These are phyloP conservation scores for Phortica variegata DNA, from an alignment of 1,140 invertebrate genomes.

Conservation along the genomic window DNA sequence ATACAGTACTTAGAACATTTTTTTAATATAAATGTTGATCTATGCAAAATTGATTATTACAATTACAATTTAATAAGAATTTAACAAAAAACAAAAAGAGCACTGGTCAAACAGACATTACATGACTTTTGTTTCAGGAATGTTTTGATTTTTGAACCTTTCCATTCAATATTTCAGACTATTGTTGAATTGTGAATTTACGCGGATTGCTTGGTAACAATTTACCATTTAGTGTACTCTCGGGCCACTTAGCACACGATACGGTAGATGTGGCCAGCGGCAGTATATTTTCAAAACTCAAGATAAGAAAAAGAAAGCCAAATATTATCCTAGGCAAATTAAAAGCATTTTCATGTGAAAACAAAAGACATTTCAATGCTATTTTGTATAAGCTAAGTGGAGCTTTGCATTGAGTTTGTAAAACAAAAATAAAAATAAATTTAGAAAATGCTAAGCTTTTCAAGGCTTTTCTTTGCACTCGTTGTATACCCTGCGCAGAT, in stretches of 20 bases:
- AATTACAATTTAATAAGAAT: no score
- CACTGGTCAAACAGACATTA: no score
- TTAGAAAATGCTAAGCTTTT: slow-evolving; percentile 1
- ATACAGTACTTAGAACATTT: no score
- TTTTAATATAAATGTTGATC: no score
- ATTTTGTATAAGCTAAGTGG: slow-evolving; percentile 20
- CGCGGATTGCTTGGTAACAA: slow-evolving; percentile 3
- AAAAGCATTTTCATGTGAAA: slow-evolving; percentile 47
- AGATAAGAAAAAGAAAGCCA: slow-evolving; percentile 15
- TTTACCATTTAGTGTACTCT: slow-evolving; percentile 10
- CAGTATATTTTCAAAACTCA: slow-evolving; percentile 25
- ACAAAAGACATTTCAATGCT: slow-evolving; percentile 35
- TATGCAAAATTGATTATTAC: no score
- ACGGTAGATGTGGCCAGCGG: slow-evolving; percentile 21
- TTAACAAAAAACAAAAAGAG: no score
- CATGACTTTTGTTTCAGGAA: no score
- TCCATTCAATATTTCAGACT: slow-evolving; percentile 12
- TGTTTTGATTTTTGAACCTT: slow-evolving; percentile 8
- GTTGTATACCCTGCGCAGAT: background rate
- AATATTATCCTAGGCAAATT: slow-evolving; percentile 23
- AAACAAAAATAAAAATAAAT: slow-evolving; percentile 16
- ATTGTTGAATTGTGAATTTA: background rate
- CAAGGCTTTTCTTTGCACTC: no score
- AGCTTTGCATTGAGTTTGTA: slow-evolving; percentile 13
- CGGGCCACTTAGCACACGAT: slow-evolving; percentile 25